A percentile compares a stretch with the other conserved stretches of the same genome.
phyloP scores from a whole-genome alignment of 37 sponge, comb jelly and placozoan species.

The Aplysina aerophoba region DNA sequence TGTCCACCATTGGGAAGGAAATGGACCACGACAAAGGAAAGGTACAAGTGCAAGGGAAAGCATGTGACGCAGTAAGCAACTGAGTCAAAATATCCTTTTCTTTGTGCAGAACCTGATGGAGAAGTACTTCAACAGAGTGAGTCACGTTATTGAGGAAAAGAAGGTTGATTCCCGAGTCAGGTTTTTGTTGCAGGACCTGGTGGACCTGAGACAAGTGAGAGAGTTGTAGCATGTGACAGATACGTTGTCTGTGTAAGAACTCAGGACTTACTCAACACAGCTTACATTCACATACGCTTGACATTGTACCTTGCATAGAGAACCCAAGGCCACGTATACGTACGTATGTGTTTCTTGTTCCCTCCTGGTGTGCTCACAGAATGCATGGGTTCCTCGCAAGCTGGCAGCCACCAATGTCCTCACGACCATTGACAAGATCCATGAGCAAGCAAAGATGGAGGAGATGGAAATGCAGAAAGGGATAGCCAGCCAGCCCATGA shows the following conservation, averaged over 20 bases:
- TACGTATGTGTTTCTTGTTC: not conserved
- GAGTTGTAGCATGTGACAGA: too few species aligned
- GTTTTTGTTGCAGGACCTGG: constrained; percentile 83
- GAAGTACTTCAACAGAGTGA: constrained; percentile 65
- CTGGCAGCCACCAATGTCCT: not conserved
- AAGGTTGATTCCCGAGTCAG: constrained; percentile 57
- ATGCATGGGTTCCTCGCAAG: constrained; percentile 14
- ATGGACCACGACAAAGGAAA: constrained; percentile 74
- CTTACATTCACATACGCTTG: too few species aligned
- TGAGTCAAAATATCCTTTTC: not conserved
- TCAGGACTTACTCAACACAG: too few species aligned
- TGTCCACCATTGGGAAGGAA: constrained; percentile 84
- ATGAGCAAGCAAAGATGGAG: not conserved
- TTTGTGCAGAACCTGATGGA: constrained; percentile 57
- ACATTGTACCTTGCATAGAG: too few species aligned
- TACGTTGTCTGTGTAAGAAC: too few species aligned
- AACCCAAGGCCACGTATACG: too few species aligned
- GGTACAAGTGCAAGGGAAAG: constrained; percentile 21
- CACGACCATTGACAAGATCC: constrained; percentile 5
- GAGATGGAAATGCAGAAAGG: too few species aligned
- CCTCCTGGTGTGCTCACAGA: not conserved
- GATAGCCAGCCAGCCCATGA: too few species aligned
- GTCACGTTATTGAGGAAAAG: constrained; percentile 64
- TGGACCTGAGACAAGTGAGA: constrained; percentile 60
- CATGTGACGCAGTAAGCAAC: not conserved